Evolutionary conservation across 2,797 vertebrate species (phyloP), one percentile per base, ranked within the genome.

Genomic region (Morelia viridis): DNA sequence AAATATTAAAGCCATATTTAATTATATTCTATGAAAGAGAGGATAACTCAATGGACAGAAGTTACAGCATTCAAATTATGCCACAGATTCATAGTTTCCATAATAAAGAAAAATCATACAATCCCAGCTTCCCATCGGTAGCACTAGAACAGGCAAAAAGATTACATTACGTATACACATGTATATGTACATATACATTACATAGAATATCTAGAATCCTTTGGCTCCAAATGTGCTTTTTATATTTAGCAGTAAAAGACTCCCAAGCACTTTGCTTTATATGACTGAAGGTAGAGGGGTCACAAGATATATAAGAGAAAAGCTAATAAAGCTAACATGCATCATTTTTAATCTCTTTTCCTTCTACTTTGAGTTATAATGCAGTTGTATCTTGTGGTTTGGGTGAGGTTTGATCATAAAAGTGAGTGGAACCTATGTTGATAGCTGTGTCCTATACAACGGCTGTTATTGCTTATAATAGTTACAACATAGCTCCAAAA

Each of bases 1-100:
- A 64, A 12, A 8, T 28, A 62, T 15, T 71, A 87, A 76, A 87
- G 85, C 22, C 84, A 17, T 88, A 90, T 89, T 93, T 61, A 64
- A 41, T 56, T 92, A 65, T 11, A 87, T 35, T 1, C 10, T 35
- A 46, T 65, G 58, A 76, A 85, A 56, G 13, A n/a, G 35, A 68
- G 4, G 0, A 4, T 62, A 50, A 1, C 56, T 2, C 60, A 26
- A 31, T 58, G 35, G 53, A 76, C 26, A 83, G 22, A 80, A 26
- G 76, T 8, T 31, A 26, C 4, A 41, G 24, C n/a, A 92, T 83
- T 53, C 5, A 57, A 31, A 56, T 31, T 53, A 28, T 53, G n/a
- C 10, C 17, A n/a, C 5, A 19, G 26, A 57, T 24, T 58, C 19
- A 83, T 80, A 35, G 22, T 28, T 68, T 68, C 19, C 31, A 41